A percentile compares a stretch with the other conserved stretches of the same genome.
Conservation (phyloP, 2,888 invertebrate genomes). For the Aplocera efformata region DNA sequence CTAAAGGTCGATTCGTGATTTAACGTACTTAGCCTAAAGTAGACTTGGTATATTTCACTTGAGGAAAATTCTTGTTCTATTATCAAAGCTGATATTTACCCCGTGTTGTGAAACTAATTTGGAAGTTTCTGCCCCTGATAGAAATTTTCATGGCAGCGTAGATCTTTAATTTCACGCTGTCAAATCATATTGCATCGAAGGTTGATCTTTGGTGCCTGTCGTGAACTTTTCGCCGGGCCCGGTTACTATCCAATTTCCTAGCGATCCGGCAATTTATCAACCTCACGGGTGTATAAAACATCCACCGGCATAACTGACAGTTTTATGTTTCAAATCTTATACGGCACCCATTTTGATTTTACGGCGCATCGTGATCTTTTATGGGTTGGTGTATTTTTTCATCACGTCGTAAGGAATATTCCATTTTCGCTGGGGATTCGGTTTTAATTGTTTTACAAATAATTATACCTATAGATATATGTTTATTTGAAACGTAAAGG, state of each 20-base stretch:
- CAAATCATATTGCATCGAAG: conserved; percentile 39
- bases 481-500: too few relatives aligned
- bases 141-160: conserved; percentile 22
- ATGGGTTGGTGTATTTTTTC: conserved; percentile 25
- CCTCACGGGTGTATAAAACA: conserved; percentile 33
- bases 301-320: conserved; percentile 32
- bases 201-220: conserved; percentile 36
- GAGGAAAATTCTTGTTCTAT: conserved; percentile 6
- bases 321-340: conserved; percentile 48
- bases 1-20: not conserved
- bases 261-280: conserved; percentile 44
- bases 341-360: conserved; percentile 42
- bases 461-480: too few relatives aligned
- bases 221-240: conserved; percentile 42
- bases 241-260: conserved; percentile 41
- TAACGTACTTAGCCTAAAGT: not conserved
- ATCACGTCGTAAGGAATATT: not conserved
- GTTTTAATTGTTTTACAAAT: not conserved
- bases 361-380: conserved; percentile 32
- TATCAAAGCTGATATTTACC: conserved; percentile 10
- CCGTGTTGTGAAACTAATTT: conserved; percentile 23
- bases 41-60: conserved; percentile 8
- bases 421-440: not conserved
- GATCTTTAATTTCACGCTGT: conserved; percentile 55
- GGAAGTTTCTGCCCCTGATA: conserved; percentile 26